These are phyloP conservation scores for Deroplatys truncata DNA, from an alignment of 2,888 invertebrate genomes.

Conservation along the genomic window DNA sequence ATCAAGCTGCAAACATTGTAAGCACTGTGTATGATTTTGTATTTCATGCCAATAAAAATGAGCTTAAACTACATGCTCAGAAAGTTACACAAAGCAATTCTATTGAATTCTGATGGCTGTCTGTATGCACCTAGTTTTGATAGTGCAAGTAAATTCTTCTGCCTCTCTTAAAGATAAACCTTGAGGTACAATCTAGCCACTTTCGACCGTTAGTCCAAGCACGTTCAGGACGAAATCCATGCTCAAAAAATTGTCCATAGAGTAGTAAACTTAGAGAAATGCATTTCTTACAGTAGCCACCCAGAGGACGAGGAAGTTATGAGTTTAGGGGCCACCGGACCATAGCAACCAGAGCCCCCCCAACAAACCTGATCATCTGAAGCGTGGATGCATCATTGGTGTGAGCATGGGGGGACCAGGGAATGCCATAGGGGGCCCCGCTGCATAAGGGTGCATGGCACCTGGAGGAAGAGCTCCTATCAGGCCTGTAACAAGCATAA, in stretches of 20 bases:
- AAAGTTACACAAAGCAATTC: neutral
- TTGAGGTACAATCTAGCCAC: neutral
- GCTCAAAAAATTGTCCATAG: slow-evolving; percentile 6
- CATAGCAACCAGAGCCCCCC: slow-evolving; percentile 55
- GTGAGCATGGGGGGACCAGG: slow-evolving; percentile 52
- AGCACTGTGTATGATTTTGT: neutral
- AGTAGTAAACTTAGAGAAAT: slow-evolving; percentile 1
- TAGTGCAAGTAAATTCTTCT: neutral
- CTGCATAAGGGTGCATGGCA: slow-evolving; percentile 46
- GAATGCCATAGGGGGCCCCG: slow-evolving; percentile 46
- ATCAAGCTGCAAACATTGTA: neutral
- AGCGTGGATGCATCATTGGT: slow-evolving; percentile 79
- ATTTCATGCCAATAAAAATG: neutral
- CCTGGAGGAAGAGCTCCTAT: slow-evolving; percentile 46
- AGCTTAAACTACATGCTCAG: neutral
- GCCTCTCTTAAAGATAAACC: neutral
- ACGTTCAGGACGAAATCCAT: slow-evolving; percentile 1
- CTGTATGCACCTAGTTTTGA: neutral
- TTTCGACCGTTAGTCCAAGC: neutral
- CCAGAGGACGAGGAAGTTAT: neutral
- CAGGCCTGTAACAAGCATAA: slow-evolving; percentile 41
- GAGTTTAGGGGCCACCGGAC: slow-evolving; percentile 47
- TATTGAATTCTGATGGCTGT: neutral
- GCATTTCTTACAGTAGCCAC: slow-evolving; percentile 7
- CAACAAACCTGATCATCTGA: slow-evolving; percentile 71